These are phyloP conservation scores for Isurus oxyrinchus DNA, from an alignment of 2,113 vertebrate species.

Conservation along the genomic window DNA sequence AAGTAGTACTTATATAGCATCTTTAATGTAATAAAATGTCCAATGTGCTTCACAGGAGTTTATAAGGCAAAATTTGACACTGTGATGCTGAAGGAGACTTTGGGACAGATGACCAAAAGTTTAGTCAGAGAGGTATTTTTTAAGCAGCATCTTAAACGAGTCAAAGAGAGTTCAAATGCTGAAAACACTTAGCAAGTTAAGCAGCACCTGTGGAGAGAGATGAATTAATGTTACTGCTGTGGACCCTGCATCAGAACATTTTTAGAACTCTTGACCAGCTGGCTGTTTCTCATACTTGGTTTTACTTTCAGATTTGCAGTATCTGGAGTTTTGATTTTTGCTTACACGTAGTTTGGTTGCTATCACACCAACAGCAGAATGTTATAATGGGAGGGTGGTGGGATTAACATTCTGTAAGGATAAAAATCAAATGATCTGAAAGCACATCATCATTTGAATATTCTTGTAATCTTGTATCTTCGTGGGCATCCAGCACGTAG, in stretches of 20 bases:
- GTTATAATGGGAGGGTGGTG: not conserved
- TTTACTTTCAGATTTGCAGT: not conserved
- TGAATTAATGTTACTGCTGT: not conserved
- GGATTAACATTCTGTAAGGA: not conserved
- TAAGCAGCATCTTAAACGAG: too few species aligned
- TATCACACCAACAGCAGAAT: not conserved
- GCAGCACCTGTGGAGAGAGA: not conserved
- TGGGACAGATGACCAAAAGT: too few species aligned
- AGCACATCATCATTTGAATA: not conserved
- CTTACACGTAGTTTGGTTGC: not conserved
- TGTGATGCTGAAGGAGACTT: too few species aligned
- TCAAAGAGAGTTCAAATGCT: not conserved
- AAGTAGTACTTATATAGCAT: too few species aligned
- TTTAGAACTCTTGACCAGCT: not conserved
- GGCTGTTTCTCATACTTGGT: not conserved
- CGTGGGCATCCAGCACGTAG: not conserved
- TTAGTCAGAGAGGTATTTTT: too few species aligned
- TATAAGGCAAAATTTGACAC: too few species aligned
- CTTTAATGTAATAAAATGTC: too few species aligned
- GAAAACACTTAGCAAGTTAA: not conserved
- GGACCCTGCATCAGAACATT: not conserved
- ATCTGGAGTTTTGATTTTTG: not conserved
- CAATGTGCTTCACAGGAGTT: too few species aligned
- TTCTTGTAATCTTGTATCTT: not conserved
- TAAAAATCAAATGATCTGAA: not conserved